phyloP scores from a whole-genome alignment of 2,888 invertebrate species.

The Lymantria dispar region DNA sequence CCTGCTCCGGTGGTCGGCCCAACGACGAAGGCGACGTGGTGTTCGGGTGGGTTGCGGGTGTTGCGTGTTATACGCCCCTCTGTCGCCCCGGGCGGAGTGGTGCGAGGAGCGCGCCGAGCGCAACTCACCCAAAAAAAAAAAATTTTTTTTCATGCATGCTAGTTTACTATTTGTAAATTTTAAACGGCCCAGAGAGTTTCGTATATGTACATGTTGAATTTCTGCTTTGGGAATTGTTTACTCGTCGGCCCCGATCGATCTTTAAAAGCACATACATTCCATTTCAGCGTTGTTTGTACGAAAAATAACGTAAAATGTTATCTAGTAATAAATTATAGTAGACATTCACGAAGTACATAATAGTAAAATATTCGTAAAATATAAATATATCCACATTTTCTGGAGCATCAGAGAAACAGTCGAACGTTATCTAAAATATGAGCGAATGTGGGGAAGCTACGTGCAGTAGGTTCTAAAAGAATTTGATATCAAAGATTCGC shows the following conservation, averaged over 20 bases:
- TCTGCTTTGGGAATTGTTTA: conserved; percentile 5
- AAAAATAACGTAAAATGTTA: conserved; percentile 36
- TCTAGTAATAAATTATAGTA: conserved; percentile 49
- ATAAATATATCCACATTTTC: conserved; percentile 66
- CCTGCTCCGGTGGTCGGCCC: too few relatives aligned
- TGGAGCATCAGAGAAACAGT: conserved; percentile 57
- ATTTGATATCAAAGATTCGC: conserved; percentile 75
- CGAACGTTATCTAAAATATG: conserved; percentile 76
- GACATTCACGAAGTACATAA: conserved; percentile 45
- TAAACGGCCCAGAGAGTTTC: neutral
- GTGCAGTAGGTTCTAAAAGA: conserved; percentile 73
- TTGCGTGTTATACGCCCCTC: too few relatives aligned
- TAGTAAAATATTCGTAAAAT: conserved; percentile 63
- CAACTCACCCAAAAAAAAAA: too few relatives aligned
- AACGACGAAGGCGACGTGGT: too few relatives aligned
- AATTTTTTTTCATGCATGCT: too few relatives aligned
- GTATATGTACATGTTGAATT: neutral
- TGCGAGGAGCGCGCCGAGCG: too few relatives aligned
- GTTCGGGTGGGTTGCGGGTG: too few relatives aligned
- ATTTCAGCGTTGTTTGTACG: conserved; percentile 26
- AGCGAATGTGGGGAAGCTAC: conserved; percentile 61
- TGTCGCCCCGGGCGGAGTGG: too few relatives aligned
- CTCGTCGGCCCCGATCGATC: conserved; percentile 14
- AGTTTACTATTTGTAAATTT: neutral
- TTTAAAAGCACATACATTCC: conserved; percentile 15